Base-by-base conservation (phyloP, 64 coral and sea anemone genomes). In the Pocillopora verrucosa region DNA sequence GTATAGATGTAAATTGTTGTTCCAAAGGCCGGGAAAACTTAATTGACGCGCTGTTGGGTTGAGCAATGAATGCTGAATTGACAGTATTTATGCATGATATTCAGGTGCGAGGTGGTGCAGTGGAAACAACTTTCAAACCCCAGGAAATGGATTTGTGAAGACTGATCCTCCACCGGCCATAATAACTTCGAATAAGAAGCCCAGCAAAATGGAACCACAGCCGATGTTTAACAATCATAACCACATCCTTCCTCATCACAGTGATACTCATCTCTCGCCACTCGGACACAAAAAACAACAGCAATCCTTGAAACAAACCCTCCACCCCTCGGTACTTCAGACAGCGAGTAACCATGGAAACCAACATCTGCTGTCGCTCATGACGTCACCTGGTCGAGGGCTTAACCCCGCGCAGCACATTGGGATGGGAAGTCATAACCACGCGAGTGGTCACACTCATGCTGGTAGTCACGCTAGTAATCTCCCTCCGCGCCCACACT, bases 401-500 rank as follows among this genome's bases (percentile, higher is more conserved):
- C 15, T 92, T 13, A 84, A 89, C 22, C 88, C 74, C 4, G 60
- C 63, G 11, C 75, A 89, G 6, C 89, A 86, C 4, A 36, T 83
- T 4, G 65, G 73, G 9, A 37, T 88, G 36, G 36, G 82, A 10
- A 72, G 65, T 60, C 95, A 96, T 16, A 90, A 93, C 30, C 90
- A 90, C 25, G 36, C 80, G 13, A 91, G 76, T 73, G 82, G 34
- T 57, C 64, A 19, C 64, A 22, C 64, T 57, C 64, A 67, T 16
- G 64, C 64, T 5, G 19, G 64, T 67, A 11, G n/a, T 70, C 72
- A 89, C 58, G 37, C 61, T 0, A 64, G 84, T 72, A 67, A 57
- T 6, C 95, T 96, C 58, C 95, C 95, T 1, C 92, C 95, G 13
- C 90, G 95, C 72, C 95, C 95, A 34, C 95, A 96, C 91, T 96